Evolutionary conservation across 2,797 vertebrate genomes (phyloP), one percentile per base, ranked within the genome.

Genomic region (Macropodus opercularis): DNA sequence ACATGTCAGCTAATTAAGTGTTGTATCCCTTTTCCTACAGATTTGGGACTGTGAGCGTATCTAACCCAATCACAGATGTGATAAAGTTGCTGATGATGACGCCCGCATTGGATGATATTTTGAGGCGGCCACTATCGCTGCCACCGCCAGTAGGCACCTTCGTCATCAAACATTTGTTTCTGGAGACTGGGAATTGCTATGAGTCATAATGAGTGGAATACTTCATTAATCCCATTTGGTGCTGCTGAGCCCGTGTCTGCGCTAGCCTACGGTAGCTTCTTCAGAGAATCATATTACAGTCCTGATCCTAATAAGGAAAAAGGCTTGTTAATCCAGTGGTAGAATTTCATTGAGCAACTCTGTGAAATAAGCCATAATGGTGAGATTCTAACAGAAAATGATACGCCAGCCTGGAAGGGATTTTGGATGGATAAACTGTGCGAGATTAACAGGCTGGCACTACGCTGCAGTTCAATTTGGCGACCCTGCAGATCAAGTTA

Each of bases 401-500:
- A 85, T 78, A 76, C 41, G 56, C 61, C 19, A 38, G 66, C 66
- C 63, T 7, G 9, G 51, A 61, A 40, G 34, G 78, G 76, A 80
- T 66, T 79, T 83, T 69, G 79, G 81, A 83, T 63, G 83, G 83
- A 89, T 87, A 75, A 85, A 85, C 72, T 77, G 77, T 57, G 76
- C 65, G 78, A 89, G 87, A 90, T 90, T 89, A 90, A 87, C 80
- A 79, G 79, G 65, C 79, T 78, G 85, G 69, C 80, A 72, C 69
- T 48, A 78, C 5, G 31, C 77, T 68, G 75, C 63, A 38, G 79
- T 79, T 87, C 80, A 87, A 69, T 85, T 83, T 26, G 22, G 76
- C 85, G 82, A 85, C 84, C 83, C 88, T 80, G 84, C 78, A 84
- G 88, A 87, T 88, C 79, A 87, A 86, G 77, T 87, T 81, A 83